Conservation (phyloP, 2,797 vertebrate species). For the Neostethus bicornis region DNA sequence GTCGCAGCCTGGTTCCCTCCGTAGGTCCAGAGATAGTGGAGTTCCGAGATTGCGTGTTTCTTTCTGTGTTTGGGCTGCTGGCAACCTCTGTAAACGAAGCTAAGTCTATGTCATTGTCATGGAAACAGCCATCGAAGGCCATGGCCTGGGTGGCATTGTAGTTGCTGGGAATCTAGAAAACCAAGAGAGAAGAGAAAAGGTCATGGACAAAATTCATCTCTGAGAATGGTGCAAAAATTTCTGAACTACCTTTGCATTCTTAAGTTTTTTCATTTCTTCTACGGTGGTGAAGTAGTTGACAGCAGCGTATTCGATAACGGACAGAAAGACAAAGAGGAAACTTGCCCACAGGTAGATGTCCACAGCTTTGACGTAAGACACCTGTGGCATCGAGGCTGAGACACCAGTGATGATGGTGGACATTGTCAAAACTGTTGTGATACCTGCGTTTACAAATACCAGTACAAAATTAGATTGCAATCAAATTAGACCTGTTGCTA, state of each 20-base stretch:
- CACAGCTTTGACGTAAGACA: constrained; percentile 93
- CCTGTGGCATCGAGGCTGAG: constrained; percentile 91
- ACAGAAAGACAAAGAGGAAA: constrained; percentile 92
- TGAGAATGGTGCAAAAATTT: constrained; percentile 1
- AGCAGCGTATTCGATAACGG: constrained; percentile 89
- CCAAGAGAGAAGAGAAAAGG: constrained; percentile 37
- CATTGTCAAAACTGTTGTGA: constrained; percentile 93
- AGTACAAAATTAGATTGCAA: constrained; percentile 3
- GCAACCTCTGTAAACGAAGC: constrained; percentile 73
- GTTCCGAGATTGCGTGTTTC: constrained; percentile 69
- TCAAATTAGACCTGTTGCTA: too few relatives aligned
- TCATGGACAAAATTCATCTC: constrained; percentile 5
- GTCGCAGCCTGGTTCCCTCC: constrained; percentile 77
- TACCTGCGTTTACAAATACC: constrained; percentile 74
- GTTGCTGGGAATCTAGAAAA: constrained; percentile 80
- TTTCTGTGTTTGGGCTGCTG: constrained; percentile 79
- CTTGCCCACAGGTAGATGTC: constrained; percentile 92
- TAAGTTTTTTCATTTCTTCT: constrained; percentile 86
- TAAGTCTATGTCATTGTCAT: constrained; percentile 83
- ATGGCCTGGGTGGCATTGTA: constrained; percentile 85
- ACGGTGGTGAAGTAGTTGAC: constrained; percentile 92
- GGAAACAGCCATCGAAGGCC: constrained; percentile 90
- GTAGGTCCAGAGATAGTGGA: constrained; percentile 60
- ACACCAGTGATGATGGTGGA: constrained; percentile 90
- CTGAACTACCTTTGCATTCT: constrained; percentile 81